Percentiles rank a stretch among this genome's conserved stretches.
phyloP scores from a whole-genome alignment of 2,113 vertebrate genomes.

The Forbesichthys papilliferus region DNA sequence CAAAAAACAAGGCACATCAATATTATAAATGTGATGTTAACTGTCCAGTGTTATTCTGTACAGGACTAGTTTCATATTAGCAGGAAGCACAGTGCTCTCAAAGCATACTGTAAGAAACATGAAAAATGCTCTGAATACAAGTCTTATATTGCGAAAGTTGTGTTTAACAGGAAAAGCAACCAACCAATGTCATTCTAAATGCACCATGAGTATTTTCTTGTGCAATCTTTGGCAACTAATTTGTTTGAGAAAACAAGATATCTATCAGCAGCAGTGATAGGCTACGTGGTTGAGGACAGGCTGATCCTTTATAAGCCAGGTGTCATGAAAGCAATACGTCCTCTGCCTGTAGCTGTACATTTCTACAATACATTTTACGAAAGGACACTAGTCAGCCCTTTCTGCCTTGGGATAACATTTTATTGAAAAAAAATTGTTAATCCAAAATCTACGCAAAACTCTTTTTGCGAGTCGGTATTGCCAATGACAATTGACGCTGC shows the following conservation, averaged over 20 bases:
- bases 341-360: conserved; percentile 8
- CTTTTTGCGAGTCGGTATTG: background rate
- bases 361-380: conserved; percentile 37
- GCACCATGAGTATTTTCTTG: too few species aligned
- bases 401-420: background rate
- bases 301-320: conserved; percentile 1
- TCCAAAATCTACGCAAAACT: too few species aligned
- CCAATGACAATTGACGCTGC: background rate
- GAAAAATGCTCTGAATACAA: too few species aligned
- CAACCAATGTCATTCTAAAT: too few species aligned
- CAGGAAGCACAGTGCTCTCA: too few species aligned
- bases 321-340: conserved; percentile 35
- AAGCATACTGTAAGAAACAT: too few species aligned
- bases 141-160: too few species aligned
- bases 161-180: too few species aligned
- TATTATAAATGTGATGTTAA: background rate
- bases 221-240: background rate
- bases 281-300: background rate
- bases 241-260: background rate
- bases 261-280: background rate
- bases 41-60: background rate
- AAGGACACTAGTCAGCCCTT: background rate
- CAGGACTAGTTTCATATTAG: background rate
- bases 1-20: background rate
- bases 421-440: background rate